Conservation (phyloP, 2,888 invertebrate genomes). For the Tetragonula carbonaria region DNA sequence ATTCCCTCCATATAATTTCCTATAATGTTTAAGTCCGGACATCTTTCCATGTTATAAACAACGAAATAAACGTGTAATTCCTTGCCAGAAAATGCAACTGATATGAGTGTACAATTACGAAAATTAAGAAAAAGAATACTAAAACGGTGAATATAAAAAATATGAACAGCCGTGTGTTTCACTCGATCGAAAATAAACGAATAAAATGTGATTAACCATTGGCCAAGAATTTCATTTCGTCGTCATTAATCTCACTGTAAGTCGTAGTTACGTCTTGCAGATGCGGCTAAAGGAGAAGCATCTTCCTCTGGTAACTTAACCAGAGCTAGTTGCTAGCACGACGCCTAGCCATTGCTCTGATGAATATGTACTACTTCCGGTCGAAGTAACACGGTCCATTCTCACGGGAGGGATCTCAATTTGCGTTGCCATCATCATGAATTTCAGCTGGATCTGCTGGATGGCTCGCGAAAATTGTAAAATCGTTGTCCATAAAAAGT, state of each 20-base stretch:
- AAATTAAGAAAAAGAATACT: too few species aligned
- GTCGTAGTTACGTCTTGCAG: not conserved
- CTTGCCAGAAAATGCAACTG: too few species aligned
- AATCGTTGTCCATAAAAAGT: not conserved
- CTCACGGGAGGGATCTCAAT: constrained; percentile 7
- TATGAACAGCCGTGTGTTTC: too few species aligned
- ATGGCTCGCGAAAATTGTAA: constrained; percentile 1
- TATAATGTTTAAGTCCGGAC: too few species aligned
- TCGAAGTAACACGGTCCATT: constrained; percentile 6
- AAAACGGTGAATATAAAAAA: too few species aligned
- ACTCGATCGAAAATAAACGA: too few species aligned
- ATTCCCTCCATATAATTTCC: too few species aligned
- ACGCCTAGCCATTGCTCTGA: constrained; percentile 13
- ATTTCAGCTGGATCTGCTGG: constrained; percentile 2
- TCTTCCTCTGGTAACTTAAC: not conserved
- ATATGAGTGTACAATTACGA: too few species aligned
- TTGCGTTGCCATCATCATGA: not conserved
- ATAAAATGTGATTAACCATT: not conserved
- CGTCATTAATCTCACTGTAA: not conserved
- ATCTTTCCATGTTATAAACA: too few species aligned
- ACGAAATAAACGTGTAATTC: too few species aligned
- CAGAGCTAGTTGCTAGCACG: not conserved
- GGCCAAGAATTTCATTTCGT: not conserved
- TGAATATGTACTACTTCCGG: constrained; percentile 30
- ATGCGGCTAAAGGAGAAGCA: not conserved